Evolutionary conservation across 2,888 invertebrate species (phyloP).

Genomic region (Synergus umbraculus): DNA sequence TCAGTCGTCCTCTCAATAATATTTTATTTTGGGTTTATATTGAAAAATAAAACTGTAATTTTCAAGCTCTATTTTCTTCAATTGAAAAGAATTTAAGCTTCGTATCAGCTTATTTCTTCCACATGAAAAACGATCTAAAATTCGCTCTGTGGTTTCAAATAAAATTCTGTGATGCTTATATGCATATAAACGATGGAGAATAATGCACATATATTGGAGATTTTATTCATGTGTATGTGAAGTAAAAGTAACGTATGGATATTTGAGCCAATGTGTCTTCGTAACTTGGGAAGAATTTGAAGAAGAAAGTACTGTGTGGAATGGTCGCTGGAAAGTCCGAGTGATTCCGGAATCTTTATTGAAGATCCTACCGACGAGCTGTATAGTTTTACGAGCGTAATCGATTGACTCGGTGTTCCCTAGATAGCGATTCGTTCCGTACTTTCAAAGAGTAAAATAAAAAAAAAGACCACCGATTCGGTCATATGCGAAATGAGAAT

Average conservation of each 20-base stretch:
- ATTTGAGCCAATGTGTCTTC: constrained; percentile 31
- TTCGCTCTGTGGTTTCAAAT: background rate
- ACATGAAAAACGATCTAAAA: constrained; percentile 1
- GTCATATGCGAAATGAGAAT: constrained; percentile 31
- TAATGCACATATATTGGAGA: background rate
- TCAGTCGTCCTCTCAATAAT: background rate
- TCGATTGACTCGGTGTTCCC: constrained; percentile 58
- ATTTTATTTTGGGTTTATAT: background rate
- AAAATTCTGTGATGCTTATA: background rate
- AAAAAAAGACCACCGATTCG: constrained; percentile 25
- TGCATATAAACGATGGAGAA: background rate
- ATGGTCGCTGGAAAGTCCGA: constrained; percentile 50
- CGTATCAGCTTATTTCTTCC: background rate
- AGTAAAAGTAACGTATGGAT: background rate
- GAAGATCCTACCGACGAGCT: constrained; percentile 49
- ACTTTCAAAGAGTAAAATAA: constrained; percentile 27
- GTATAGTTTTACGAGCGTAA: constrained; percentile 62
- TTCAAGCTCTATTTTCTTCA: background rate
- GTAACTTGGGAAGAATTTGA: constrained; percentile 5
- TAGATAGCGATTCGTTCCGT: constrained; percentile 43
- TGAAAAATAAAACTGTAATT: background rate
- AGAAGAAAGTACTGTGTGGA: constrained; percentile 9
- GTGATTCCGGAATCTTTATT: constrained; percentile 51
- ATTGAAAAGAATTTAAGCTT: background rate
- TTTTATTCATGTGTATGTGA: background rate